phyloP scores from a whole-genome alignment of 2,888 invertebrate species.

The Metalampra italica region DNA sequence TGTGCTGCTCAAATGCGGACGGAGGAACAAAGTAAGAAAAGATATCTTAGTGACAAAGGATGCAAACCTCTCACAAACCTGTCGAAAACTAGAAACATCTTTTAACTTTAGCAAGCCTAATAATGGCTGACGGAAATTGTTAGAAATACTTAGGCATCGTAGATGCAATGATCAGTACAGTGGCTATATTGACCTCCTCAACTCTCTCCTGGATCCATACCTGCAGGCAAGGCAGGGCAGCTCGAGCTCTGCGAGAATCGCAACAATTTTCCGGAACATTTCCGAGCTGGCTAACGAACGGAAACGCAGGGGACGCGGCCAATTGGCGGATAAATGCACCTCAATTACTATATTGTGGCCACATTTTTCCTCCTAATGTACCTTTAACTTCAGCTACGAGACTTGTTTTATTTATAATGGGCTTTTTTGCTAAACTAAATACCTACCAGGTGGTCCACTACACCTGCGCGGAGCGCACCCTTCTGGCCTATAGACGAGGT shows the following conservation, averaged over 20 bases:
- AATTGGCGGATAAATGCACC: conserved; percentile 73
- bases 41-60: no score
- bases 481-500: no score
- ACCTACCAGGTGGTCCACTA: background rate
- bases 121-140: no score
- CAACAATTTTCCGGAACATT: conserved; percentile 73
- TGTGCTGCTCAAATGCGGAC: no score
- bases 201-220: background rate
- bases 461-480: no score
- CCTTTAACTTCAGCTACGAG: conserved; percentile 36
- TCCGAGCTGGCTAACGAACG: conserved; percentile 70
- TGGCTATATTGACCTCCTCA: no score
- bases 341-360: conserved; percentile 69
- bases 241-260: conserved; percentile 47
- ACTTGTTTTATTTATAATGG: conserved; percentile 25
- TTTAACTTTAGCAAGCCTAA: no score
- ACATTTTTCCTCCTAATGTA: conserved; percentile 63
- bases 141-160: no score
- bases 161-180: no score
- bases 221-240: conserved; percentile 11
- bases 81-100: no score
- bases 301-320: conserved; percentile 69
- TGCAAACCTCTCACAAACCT: no score
- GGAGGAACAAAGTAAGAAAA: no score
- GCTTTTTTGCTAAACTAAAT: background rate